phyloP scores from a whole-genome alignment of 2,113 vertebrate genomes.

The Dasyornis broadbenti region DNA sequence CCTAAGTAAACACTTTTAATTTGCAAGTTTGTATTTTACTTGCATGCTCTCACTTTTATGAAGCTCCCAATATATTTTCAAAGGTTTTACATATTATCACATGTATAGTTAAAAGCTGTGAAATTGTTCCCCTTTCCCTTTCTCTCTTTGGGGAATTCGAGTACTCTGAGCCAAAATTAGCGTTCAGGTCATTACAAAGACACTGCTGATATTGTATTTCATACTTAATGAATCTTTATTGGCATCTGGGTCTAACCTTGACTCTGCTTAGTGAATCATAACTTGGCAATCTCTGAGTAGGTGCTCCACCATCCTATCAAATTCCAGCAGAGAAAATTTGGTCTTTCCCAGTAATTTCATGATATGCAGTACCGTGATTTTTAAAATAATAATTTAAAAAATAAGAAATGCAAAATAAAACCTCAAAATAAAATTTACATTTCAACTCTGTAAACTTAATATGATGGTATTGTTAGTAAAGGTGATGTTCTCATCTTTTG shows the following conservation, averaged over 20 bases:
- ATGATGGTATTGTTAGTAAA: not conserved
- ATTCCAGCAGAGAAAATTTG: not conserved
- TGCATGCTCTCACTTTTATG: not conserved
- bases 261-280: conserved; percentile 54
- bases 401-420: not conserved
- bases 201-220: conserved; percentile 69
- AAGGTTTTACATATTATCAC: not conserved
- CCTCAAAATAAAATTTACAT: not conserved
- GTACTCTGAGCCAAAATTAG: conserved; percentile 45
- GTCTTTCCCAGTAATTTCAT: not conserved
- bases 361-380: not conserved
- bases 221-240: conserved; percentile 75
- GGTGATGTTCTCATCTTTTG: not conserved
- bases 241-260: conserved; percentile 69
- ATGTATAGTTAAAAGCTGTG: conserved; percentile 20
- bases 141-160: conserved; percentile 19
- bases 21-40: not conserved
- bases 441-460: not conserved
- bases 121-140: not conserved
- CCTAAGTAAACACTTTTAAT: not conserved
- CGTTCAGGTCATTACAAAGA: conserved; percentile 68
- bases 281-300: conserved; percentile 20
- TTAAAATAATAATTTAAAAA: not conserved
- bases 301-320: not conserved
- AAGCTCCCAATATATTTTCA: not conserved